Conservation (phyloP, 1,140 invertebrate genomes). For the Galendromus occidentalis region DNA sequence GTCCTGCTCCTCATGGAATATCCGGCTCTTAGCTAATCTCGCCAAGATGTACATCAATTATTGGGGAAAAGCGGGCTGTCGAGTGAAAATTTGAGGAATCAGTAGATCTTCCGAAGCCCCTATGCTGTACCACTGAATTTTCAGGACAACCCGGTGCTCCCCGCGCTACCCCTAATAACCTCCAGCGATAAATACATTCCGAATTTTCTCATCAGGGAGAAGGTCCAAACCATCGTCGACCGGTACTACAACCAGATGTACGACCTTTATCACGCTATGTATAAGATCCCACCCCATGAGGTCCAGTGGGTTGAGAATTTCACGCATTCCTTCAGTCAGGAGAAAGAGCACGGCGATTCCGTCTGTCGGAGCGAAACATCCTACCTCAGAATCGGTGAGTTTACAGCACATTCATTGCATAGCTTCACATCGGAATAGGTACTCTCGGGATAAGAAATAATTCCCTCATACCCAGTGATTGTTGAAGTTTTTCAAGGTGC, state of each 20-base stretch:
- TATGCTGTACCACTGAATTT: neutral
- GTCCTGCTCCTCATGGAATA: too few species aligned
- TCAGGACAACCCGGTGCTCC: neutral
- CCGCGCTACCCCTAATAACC: too few species aligned
- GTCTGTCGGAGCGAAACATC: neutral
- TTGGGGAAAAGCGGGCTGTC: too few species aligned
- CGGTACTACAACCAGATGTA: constrained; percentile 10
- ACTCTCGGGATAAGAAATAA: too few species aligned
- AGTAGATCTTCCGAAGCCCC: neutral
- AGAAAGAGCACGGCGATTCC: neutral
- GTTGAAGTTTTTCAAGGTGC: too few species aligned
- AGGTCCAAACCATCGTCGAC: neutral
- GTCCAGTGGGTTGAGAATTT: constrained; percentile 8
- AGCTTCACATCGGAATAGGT: too few species aligned
- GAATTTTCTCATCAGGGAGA: neutral
- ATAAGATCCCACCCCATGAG: constrained; percentile 3
- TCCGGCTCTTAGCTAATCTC: neutral
- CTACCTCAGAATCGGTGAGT: neutral
- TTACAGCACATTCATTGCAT: neutral
- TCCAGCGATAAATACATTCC: too few species aligned
- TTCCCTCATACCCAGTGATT: too few species aligned
- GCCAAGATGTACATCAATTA: neutral
- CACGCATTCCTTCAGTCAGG: neutral
- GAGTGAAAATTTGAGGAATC: neutral
- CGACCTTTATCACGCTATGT: constrained; percentile 3